Conservation (phyloP, 2,113 vertebrate genomes). For the Catagonus wagneri region DNA sequence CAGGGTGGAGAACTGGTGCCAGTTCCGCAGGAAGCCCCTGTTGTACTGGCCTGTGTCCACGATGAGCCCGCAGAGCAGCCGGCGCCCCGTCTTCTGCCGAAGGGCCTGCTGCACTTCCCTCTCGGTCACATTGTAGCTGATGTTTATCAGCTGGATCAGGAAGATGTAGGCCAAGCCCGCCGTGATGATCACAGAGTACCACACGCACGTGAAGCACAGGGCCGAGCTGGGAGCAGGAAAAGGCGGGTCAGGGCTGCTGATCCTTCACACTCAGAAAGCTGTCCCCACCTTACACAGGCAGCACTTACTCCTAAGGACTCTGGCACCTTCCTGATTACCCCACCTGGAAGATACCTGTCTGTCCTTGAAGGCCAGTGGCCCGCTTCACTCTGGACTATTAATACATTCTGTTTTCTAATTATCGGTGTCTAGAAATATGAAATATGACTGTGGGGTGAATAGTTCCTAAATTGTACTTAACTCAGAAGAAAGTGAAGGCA, state of each 20-base stretch:
- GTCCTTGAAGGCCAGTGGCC: background rate
- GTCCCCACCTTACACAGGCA: background rate
- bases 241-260: background rate
- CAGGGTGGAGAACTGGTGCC: constrained; percentile 94
- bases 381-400: background rate
- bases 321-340: background rate
- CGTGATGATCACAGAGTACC: constrained; percentile 97
- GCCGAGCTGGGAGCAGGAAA: constrained; percentile 89
- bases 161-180: constrained; percentile 95
- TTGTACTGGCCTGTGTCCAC: constrained; percentile 94
- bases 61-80: constrained; percentile 92
- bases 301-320: background rate
- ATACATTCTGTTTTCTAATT: background rate
- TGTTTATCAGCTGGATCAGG: constrained; percentile 94
- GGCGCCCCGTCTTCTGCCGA: constrained; percentile 91
- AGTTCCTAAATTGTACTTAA: background rate
- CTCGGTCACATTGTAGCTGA: constrained; percentile 97
- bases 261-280: background rate
- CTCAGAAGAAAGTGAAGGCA: background rate
- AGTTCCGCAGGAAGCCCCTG: constrained; percentile 92
- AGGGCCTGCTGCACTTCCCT: constrained; percentile 94
- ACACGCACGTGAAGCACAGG: constrained; percentile 96
- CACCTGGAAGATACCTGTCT: background rate
- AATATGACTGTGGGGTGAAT: background rate
- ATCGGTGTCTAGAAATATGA: background rate